Conservation (phyloP, 2,113 vertebrate genomes). For the Narcine bancroftii region DNA sequence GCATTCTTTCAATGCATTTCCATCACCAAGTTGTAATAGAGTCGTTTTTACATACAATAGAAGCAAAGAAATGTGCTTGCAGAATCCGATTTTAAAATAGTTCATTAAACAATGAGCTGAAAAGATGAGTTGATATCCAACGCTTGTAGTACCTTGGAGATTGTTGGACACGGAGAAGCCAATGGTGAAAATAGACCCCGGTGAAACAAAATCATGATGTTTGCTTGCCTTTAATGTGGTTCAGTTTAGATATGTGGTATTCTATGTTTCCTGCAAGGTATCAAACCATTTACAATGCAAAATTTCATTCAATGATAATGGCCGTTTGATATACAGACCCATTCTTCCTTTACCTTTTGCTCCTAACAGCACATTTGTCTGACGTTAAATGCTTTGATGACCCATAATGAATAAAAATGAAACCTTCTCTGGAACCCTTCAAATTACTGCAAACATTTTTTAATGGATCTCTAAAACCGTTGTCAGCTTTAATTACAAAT, state of each 20-base stretch:
- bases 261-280: background rate
- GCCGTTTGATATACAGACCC: background rate
- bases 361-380: background rate
- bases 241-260: conserved; percentile 31
- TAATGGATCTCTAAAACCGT: background rate
- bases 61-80: background rate
- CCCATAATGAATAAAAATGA: background rate
- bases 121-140: conserved; percentile 27
- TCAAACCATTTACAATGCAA: too few species aligned
- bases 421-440: background rate
- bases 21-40: background rate
- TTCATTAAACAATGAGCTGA: conserved; percentile 19
- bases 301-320: conserved; percentile 4
- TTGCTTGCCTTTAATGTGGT: conserved; percentile 6
- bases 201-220: background rate
- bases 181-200: conserved; percentile 9
- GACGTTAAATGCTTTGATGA: background rate
- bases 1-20: background rate
- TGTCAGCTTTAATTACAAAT: background rate
- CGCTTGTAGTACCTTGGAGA: background rate
- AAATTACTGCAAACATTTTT: background rate
- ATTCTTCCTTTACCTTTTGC: background rate
- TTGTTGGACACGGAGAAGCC: background rate
- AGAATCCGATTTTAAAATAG: conserved; percentile 10
- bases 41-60: background rate